These are phyloP conservation scores for Drosophila phalerata DNA, from an alignment of 2,888 invertebrate species.

Conservation along the genomic window DNA sequence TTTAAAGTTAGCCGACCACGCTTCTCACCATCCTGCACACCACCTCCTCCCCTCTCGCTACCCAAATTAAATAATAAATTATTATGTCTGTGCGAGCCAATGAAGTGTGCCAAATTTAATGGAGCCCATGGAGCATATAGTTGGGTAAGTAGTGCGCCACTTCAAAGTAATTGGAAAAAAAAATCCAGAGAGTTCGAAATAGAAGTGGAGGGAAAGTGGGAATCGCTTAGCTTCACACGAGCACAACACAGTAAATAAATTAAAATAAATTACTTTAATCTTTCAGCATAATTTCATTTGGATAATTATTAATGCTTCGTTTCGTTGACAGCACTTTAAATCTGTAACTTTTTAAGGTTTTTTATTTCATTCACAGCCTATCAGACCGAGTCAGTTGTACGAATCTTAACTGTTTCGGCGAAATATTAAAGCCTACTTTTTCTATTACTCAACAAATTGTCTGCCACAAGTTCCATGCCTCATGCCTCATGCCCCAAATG, in stretches of 20 bases:
- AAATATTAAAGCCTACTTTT: conserved; percentile 30
- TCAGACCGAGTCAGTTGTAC: conserved; percentile 51
- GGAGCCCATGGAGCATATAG: conserved; percentile 66
- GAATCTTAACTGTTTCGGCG: conserved; percentile 28
- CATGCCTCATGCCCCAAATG: not conserved
- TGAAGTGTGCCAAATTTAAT: conserved; percentile 81
- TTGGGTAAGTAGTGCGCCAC: conserved; percentile 65
- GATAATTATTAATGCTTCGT: conserved; percentile 63
- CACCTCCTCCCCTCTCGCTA: conserved; percentile 15
- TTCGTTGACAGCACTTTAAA: conserved; percentile 42
- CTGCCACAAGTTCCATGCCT: not conserved
- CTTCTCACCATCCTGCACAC: conserved; percentile 15
- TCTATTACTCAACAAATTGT: conserved; percentile 27
- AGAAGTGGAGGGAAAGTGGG: not conserved
- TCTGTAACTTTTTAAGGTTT: conserved; percentile 28
- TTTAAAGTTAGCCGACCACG: conserved; percentile 65
- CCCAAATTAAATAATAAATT: conserved; percentile 78
- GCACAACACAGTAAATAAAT: conserved; percentile 52
- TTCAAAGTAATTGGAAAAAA: conserved; percentile 76
- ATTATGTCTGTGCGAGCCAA: conserved; percentile 74
- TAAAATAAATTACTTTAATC: conserved; percentile 70
- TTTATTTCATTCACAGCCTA: conserved; percentile 42
- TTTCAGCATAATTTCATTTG: conserved; percentile 67
- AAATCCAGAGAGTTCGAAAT: conserved; percentile 2
- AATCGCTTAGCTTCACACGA: conserved; percentile 37